Conservation (phyloP, 1,140 invertebrate species). For the Papilio polytes region DNA sequence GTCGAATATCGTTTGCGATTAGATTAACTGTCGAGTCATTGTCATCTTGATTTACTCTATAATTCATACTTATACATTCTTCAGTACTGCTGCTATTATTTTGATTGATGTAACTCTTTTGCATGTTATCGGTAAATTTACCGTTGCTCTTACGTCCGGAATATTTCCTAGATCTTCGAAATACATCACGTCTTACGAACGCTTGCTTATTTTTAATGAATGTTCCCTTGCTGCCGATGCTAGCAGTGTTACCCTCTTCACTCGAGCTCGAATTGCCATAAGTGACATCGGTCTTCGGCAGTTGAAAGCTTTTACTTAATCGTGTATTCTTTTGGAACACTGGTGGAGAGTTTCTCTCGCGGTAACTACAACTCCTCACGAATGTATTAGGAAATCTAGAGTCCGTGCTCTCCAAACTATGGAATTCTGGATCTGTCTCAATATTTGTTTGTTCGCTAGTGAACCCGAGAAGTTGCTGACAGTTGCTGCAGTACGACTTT, state of each 20-base stretch:
- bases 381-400: slow-evolving; percentile 83
- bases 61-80: slow-evolving; percentile 80
- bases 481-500: slow-evolving; percentile 85
- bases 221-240: slow-evolving; percentile 79
- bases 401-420: slow-evolving; percentile 84
- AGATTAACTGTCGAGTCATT: slow-evolving; percentile 83
- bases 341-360: slow-evolving; percentile 83
- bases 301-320: slow-evolving; percentile 82
- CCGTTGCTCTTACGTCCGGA: slow-evolving; percentile 82
- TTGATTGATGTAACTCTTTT: slow-evolving; percentile 75
- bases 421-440: slow-evolving; percentile 83
- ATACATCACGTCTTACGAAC: slow-evolving; percentile 81
- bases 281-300: slow-evolving; percentile 80
- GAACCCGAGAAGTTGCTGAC: slow-evolving; percentile 83
- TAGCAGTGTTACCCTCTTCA: slow-evolving; percentile 79
- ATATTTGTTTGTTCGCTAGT: slow-evolving; percentile 83
- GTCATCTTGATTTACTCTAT: slow-evolving; percentile 82
- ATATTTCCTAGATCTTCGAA: slow-evolving; percentile 83
- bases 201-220: slow-evolving; percentile 86
- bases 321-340: slow-evolving; percentile 83
- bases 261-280: slow-evolving; percentile 81
- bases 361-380: slow-evolving; percentile 84
- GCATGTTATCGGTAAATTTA: slow-evolving; percentile 79
- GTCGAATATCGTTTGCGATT: slow-evolving; percentile 84
- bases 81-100: slow-evolving; percentile 83